phyloP scores from a whole-genome alignment of 2,888 invertebrate genomes.

The Limenitis camilla region DNA sequence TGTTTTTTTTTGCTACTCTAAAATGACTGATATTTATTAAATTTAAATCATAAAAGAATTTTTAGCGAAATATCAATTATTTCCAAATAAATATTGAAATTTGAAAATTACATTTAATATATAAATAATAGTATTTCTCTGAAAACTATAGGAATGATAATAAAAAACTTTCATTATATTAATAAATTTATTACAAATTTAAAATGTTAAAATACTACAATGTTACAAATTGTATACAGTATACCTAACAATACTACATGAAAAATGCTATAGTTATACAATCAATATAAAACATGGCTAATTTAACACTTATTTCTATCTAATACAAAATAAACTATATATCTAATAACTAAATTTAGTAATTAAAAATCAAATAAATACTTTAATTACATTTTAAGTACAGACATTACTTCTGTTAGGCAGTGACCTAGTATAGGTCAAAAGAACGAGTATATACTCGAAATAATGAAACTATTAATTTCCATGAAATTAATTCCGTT shows the following conservation, averaged over 20 bases:
- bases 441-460: constrained; percentile 29
- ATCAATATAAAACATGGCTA: constrained; percentile 1
- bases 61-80: too few relatives aligned
- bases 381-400: constrained; percentile 49
- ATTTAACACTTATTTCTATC: constrained; percentile 9
- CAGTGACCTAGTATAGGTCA: constrained; percentile 56
- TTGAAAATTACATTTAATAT: too few relatives aligned
- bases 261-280: not conserved
- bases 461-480: constrained; percentile 2
- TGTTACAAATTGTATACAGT: not conserved
- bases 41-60: too few relatives aligned
- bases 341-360: not conserved
- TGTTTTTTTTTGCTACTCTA: too few relatives aligned
- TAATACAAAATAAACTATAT: constrained; percentile 11
- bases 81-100: too few relatives aligned
- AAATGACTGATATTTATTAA: too few relatives aligned
- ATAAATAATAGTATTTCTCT: too few relatives aligned
- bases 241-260: not conserved
- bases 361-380: constrained; percentile 35
- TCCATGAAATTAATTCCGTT: not conserved
- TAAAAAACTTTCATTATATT: not conserved
- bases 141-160: not conserved
- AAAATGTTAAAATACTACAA: not conserved
- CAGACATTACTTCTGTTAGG: constrained; percentile 53
- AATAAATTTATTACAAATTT: not conserved